Conservation (phyloP, 2,797 vertebrate species). For the Anguilla anguilla region DNA sequence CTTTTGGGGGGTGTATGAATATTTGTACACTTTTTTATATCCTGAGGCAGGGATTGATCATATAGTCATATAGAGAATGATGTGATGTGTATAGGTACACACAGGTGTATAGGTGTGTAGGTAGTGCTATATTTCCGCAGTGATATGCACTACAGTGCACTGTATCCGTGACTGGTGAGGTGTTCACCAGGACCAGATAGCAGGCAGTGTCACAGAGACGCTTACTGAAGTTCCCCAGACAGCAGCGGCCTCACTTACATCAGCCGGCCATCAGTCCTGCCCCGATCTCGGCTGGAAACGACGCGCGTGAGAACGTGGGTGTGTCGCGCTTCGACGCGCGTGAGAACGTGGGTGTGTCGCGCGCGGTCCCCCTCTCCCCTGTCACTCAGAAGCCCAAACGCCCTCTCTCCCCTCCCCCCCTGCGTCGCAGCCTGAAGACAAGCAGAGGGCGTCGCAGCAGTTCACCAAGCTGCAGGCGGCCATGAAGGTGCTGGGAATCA, state of each 20-base stretch:
- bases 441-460: constrained; percentile 90
- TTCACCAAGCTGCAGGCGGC: constrained; percentile 94
- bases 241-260: background rate
- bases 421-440: constrained; percentile 84
- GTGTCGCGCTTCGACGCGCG: too few relatives aligned
- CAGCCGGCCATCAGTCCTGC: background rate
- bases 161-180: background rate
- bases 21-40: background rate
- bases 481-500: constrained; percentile 94
- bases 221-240: background rate
- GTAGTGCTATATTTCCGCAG: too few relatives aligned
- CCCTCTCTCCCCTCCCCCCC: background rate
- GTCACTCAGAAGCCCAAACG: background rate
- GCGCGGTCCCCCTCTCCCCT: too few relatives aligned
- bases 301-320: too few relatives aligned
- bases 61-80: background rate
- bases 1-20: background rate
- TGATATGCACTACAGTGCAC: background rate
- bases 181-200: background rate
- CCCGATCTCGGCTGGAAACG: background rate
- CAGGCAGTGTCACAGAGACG: background rate
- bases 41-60: background rate
- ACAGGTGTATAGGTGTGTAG: background rate
- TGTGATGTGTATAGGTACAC: background rate
- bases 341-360: background rate